Base-by-base conservation (phyloP, 1,140 invertebrate species). In the Cydia splendana region DNA sequence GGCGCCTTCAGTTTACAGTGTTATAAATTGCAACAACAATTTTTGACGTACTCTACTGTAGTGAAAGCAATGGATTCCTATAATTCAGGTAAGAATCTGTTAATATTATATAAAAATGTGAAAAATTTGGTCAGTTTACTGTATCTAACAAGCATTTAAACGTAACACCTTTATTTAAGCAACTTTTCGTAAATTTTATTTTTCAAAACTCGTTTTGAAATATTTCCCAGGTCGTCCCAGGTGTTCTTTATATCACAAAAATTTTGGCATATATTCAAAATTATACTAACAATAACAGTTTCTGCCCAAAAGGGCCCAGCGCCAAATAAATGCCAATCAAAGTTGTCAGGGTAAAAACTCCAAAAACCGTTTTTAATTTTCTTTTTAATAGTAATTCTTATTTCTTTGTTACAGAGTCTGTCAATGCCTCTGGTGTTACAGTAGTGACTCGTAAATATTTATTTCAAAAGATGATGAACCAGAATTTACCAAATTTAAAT, bases 401-500 rank as follows among this genome's bases (percentile, higher is more conserved):
- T 71, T 34, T 38, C 15, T 71, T 38, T 71, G 67, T 38, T 71
- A 18, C 34, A 71, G 67, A 38, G 24, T n/a, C 34, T 9, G 24
- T 9, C 34, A 38, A n/a, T 38, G 15, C 67, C 34, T 34, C 67
- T 30, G 67, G 34, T 71, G 7, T 12, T 71, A 71, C 7, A 71
- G 67, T 71, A 71, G 34, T 71, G 34, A 71, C 67, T 34, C 67
- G 28, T 18, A 71, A 71, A 71, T 71, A 71, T 38, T 71, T 71
- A 34, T 71, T 71, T 38, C 24, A 71, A 30, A 28, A 42, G 67
- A 71, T 71, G 13, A 28, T 34, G 34, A 9, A 38, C 34, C 67
- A 71, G 34, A 71, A 71, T 71, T 71, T 71, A 71, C 67, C 67
- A 71, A 71, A 38, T 38, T 71, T 71, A 18, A 71, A 38, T 71